Conservation (phyloP, 2,797 vertebrate genomes). For the Channa striata region DNA sequence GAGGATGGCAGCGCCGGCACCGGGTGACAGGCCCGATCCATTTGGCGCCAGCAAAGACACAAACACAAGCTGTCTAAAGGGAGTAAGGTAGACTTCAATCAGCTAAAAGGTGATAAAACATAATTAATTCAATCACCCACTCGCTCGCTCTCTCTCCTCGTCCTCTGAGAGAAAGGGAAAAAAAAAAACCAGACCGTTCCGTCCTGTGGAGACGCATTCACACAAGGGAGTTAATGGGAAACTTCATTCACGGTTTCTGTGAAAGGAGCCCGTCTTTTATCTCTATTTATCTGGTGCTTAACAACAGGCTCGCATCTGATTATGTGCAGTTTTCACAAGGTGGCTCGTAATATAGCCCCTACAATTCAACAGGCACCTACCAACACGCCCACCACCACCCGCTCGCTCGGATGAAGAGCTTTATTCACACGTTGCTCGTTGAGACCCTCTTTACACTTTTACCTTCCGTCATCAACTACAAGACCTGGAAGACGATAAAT, state of each 20-base stretch:
- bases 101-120: slow-evolving; percentile 84
- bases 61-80: slow-evolving; percentile 68
- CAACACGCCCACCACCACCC: slow-evolving; percentile 15
- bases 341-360: slow-evolving; percentile 8
- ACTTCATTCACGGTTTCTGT: slow-evolving; percentile 43
- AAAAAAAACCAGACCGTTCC: background rate
- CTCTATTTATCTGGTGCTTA: slow-evolving; percentile 33
- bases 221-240: slow-evolving; percentile 52
- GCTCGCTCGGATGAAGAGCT: background rate
- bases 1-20: slow-evolving; percentile 49
- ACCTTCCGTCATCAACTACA: slow-evolving; percentile 33
- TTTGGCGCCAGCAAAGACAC: slow-evolving; percentile 68
- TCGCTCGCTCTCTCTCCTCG: slow-evolving; percentile 26
- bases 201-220: slow-evolving; percentile 38
- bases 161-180: slow-evolving; percentile 37
- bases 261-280: slow-evolving; percentile 25
- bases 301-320: slow-evolving; percentile 32
- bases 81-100: slow-evolving; percentile 79
- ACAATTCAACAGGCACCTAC: slow-evolving; percentile 37
- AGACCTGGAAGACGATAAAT: slow-evolving; percentile 32
- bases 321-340: slow-evolving; percentile 21
- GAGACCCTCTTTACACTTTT: slow-evolving; percentile 23
- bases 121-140: slow-evolving; percentile 79
- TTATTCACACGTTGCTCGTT: slow-evolving; percentile 19
- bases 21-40: slow-evolving; percentile 63